Percentiles rank a stretch among this genome's conserved stretches.
Evolutionary conservation across 2,797 vertebrate species (phyloP).

Genomic region (Spatula versicolor): DNA sequence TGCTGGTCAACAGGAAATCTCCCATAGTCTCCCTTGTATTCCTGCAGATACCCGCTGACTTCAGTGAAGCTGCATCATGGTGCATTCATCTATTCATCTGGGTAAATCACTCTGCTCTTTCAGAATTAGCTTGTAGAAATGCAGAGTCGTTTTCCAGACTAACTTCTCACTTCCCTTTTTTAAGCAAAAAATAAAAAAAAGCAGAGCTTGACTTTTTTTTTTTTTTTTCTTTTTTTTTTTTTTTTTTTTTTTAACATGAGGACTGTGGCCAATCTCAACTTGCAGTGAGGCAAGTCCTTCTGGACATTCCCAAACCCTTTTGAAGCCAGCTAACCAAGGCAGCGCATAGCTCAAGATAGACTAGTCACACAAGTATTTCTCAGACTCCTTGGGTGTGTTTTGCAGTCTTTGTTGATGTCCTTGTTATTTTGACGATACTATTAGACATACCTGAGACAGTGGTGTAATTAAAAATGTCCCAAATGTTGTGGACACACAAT

Average conservation of each 20-base stretch:
- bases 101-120: background rate
- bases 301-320: background rate
- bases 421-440: slow-evolving; percentile 10
- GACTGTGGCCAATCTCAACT: background rate
- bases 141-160: background rate
- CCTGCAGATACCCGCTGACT: background rate
- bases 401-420: slow-evolving; percentile 25
- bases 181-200: background rate
- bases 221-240: too few relatives aligned
- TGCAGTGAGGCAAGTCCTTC: background rate
- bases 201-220: background rate
- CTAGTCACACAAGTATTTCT: background rate
- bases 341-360: slow-evolving; percentile 10
- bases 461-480: background rate
- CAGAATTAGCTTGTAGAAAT: background rate
- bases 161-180: background rate
- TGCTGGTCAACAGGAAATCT: background rate
- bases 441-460: background rate
- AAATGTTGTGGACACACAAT: slow-evolving; percentile 5
- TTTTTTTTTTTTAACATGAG: background rate
- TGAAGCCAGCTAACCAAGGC: slow-evolving; percentile 28
- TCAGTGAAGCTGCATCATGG: background rate
- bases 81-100: background rate
- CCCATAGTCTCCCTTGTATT: background rate
- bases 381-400: slow-evolving; percentile 7